phyloP scores from a whole-genome alignment of 2,888 invertebrate species.

The Ochlodes sylvanus region DNA sequence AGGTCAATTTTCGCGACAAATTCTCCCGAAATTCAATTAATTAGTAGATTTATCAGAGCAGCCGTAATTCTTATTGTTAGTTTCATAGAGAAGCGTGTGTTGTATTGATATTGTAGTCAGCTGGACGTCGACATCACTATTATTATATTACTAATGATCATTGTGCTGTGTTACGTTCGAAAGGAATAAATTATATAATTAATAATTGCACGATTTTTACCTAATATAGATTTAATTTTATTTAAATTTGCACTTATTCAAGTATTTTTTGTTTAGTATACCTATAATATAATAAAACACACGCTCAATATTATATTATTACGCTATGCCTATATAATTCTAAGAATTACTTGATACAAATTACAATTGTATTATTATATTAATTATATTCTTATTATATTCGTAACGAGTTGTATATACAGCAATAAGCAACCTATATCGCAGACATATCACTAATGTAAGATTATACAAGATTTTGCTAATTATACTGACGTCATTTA shows the following conservation, averaged over 20 bases:
- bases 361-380: conserved; percentile 30
- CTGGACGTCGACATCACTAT: neutral
- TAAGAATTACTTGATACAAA: conserved; percentile 30
- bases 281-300: conserved; percentile 5
- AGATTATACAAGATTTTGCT: conserved; percentile 60
- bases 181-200: too few relatives aligned
- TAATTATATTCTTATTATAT: conserved; percentile 25
- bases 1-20: conserved; percentile 84
- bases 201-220: too few relatives aligned
- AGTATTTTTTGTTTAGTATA: too few relatives aligned
- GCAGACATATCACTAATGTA: conserved; percentile 80
- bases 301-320: conserved; percentile 20
- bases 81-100: conserved; percentile 58
- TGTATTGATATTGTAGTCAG: conserved; percentile 44
- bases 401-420: conserved; percentile 48
- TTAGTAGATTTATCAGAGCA: conserved; percentile 67
- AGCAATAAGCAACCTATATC: conserved; percentile 78
- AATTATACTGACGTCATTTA: conserved; percentile 46
- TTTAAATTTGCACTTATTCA: too few relatives aligned
- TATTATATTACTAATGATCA: neutral
- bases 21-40: conserved; percentile 85
- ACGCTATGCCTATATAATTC: conserved; percentile 27
- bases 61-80: conserved; percentile 60
- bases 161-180: neutral
- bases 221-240: too few relatives aligned